Percentiles rank a stretch among this genome's conserved stretches.
These are phyloP conservation scores for Calephelis nemesis DNA, from an alignment of 1,140 invertebrate species.

Conservation along the genomic window DNA sequence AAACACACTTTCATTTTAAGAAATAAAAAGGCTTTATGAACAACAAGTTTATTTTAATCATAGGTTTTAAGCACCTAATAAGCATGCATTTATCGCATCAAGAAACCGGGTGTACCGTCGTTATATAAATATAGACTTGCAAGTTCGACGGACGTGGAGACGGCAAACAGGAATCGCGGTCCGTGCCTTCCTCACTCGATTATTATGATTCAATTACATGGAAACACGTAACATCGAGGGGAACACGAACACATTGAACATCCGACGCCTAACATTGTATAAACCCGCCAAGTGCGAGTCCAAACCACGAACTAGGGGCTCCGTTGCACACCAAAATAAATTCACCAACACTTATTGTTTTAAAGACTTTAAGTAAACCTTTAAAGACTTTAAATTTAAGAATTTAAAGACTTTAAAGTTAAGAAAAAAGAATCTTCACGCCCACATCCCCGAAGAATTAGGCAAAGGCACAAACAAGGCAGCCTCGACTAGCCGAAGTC, in stretches of 20 bases:
- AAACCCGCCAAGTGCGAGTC: background rate
- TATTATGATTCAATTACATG: constrained; percentile 59
- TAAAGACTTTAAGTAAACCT: too few relatives aligned
- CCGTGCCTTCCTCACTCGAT: constrained; percentile 46
- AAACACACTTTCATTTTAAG: too few relatives aligned
- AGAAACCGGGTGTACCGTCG: constrained; percentile 25
- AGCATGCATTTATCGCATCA: constrained; percentile 2
- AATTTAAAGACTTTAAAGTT: too few relatives aligned
- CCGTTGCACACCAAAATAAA: background rate
- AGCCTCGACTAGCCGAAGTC: too few relatives aligned
- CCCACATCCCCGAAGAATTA: too few relatives aligned
- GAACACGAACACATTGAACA: constrained; percentile 25
- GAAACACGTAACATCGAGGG: constrained; percentile 38
- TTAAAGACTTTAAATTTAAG: too few relatives aligned
- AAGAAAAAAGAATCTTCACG: too few relatives aligned
- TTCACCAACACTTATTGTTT: too few relatives aligned
- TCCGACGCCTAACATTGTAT: constrained; percentile 22
- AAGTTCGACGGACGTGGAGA: constrained; percentile 47
- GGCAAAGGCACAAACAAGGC: too few relatives aligned
- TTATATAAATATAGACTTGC: constrained; percentile 34
- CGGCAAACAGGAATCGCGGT: constrained; percentile 61
- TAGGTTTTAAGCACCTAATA: constrained; percentile 2
- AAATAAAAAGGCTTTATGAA: background rate
- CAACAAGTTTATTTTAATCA: background rate
- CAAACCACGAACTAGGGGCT: background rate